Evolutionary conservation across 2,113 vertebrate genomes (phyloP).

Genomic region (Elgaria multicarinata): DNA sequence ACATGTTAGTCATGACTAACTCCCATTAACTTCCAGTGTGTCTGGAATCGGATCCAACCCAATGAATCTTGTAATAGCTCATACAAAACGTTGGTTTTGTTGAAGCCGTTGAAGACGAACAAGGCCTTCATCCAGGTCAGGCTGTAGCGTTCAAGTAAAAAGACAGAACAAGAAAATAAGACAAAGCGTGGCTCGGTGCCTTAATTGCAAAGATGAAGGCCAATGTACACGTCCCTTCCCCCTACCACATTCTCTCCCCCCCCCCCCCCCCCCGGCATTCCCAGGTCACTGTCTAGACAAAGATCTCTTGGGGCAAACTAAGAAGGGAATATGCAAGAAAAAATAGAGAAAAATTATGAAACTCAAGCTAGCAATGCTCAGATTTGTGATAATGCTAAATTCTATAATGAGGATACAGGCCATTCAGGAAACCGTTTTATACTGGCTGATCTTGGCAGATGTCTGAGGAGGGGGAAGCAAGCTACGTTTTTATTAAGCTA

Average conservation of each 20-base stretch:
- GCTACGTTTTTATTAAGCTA: slow-evolving; percentile 54
- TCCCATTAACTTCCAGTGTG: background rate
- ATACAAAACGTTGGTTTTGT: background rate
- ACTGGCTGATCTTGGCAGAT: slow-evolving; percentile 58
- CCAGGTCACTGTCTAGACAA: slow-evolving; percentile 51
- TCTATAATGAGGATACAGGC: slow-evolving; percentile 35
- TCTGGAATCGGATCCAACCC: background rate
- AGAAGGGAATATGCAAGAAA: slow-evolving; percentile 29
- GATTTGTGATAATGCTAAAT: slow-evolving; percentile 56
- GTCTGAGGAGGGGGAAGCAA: slow-evolving; percentile 47
- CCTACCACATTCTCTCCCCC: background rate
- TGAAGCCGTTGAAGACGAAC: background rate
- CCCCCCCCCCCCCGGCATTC: background rate
- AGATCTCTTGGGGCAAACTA: slow-evolving; percentile 37
- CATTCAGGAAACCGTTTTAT: slow-evolving; percentile 61
- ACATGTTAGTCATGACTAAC: background rate
- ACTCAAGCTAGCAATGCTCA: slow-evolving; percentile 44
- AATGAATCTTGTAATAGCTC: background rate
- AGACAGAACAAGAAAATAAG: slow-evolving; percentile 10
- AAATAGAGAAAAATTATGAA: slow-evolving; percentile 22
- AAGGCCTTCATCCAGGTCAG: background rate
- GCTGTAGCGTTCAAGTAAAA: background rate
- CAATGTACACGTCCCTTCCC: slow-evolving; percentile 1
- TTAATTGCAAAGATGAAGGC: slow-evolving; percentile 15
- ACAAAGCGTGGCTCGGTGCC: slow-evolving; percentile 29